Evolutionary conservation across 2,888 invertebrate species (phyloP).

Genomic region (Hemistola chrysoprasaria): DNA sequence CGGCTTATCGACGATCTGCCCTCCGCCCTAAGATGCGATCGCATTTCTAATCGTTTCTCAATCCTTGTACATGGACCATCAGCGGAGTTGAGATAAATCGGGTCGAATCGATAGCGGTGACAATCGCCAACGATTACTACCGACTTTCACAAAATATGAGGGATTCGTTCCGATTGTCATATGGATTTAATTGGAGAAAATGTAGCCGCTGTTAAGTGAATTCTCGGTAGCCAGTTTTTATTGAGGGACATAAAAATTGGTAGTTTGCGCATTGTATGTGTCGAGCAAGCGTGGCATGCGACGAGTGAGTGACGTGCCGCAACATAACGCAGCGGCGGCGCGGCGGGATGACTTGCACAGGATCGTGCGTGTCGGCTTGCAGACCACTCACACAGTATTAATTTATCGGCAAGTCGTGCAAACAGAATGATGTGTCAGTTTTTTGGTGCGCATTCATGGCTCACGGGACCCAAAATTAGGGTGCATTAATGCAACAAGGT

Average conservation of each 20-base stretch:
- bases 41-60: constrained; percentile 72
- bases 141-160: constrained; percentile 48
- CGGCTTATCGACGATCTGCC: constrained; percentile 75
- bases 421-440: constrained; percentile 73
- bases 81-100: constrained; percentile 51
- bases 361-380: constrained; percentile 55
- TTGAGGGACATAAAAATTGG: constrained; percentile 47
- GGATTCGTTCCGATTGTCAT: constrained; percentile 52
- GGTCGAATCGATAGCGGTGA: constrained; percentile 41
- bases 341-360: constrained; percentile 43
- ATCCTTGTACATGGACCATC: constrained; percentile 70
- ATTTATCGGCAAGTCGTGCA: constrained; percentile 77
- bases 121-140: constrained; percentile 36
- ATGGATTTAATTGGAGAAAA: constrained; percentile 53
- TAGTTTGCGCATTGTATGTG: constrained; percentile 42
- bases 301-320: constrained; percentile 34
- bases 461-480: constrained; percentile 66
- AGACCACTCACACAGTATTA: constrained; percentile 64
- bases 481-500: constrained; percentile 79
- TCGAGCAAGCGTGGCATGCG: constrained; percentile 27
- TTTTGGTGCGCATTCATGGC: constrained; percentile 61
- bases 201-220: constrained; percentile 43
- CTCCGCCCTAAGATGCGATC: constrained; percentile 78
- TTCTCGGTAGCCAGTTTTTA: constrained; percentile 47
- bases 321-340: constrained; percentile 18